Percentiles rank a stretch among this genome's conserved stretches.
These are phyloP conservation scores for Atlantisia rogersi DNA, from an alignment of 2,113 vertebrate species.

Conservation along the genomic window DNA sequence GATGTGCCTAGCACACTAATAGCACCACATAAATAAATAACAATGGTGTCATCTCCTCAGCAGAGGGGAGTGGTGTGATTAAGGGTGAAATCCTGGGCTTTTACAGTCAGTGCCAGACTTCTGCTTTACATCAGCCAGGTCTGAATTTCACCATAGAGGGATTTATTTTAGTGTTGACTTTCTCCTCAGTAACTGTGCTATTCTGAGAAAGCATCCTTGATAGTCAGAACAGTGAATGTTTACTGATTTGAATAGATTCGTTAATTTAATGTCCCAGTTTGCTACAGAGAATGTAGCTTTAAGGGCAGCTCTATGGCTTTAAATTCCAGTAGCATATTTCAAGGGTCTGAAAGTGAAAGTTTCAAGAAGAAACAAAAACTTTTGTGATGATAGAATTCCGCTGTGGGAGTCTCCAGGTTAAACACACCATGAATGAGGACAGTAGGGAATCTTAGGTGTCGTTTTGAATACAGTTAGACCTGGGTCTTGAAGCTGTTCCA, in stretches of 20 bases:
- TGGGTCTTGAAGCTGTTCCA: neutral
- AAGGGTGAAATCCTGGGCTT: neutral
- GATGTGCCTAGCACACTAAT: constrained; percentile 18
- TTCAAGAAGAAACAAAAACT: neutral
- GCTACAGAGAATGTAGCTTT: neutral
- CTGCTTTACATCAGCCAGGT: neutral
- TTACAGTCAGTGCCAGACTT: neutral
- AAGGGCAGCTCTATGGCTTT: neutral
- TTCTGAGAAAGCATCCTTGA: neutral
- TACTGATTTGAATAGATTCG: neutral
- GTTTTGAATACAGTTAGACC: neutral
- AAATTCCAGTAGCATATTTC: neutral
- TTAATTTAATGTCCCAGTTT: neutral
- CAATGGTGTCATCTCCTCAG: neutral
- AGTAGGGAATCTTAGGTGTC: neutral
- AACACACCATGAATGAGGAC: neutral
- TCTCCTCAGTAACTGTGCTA: neutral
- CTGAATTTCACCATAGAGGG: neutral
- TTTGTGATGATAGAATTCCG: neutral
- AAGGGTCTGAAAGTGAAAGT: neutral
- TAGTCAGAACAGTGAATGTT: neutral
- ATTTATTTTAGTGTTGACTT: constrained; percentile 7
- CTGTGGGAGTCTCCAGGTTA: neutral
- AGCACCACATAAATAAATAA: constrained; percentile 20
- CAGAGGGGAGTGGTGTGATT: neutral